Evolutionary conservation across 2,113 vertebrate genomes (phyloP), one percentile per base, ranked within the genome.

Genomic region (Erythrocebus patas): DNA sequence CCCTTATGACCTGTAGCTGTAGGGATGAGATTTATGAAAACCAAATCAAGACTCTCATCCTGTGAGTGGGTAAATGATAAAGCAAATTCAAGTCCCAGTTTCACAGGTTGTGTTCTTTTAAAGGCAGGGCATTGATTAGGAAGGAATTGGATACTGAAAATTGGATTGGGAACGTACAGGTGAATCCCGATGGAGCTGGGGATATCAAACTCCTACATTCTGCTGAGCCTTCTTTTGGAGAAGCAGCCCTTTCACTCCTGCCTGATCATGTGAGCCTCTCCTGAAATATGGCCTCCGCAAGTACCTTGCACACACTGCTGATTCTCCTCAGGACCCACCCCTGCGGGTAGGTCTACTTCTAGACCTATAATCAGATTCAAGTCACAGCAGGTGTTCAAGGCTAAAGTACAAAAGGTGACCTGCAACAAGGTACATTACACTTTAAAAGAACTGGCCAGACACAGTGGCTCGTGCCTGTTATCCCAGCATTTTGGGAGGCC

Each of bases 271-370:
- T 59, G 40, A 82, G 23, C 80, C 38, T 61, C 14, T 38, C 8
- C 1, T 10, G 80, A 83, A 40, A 10, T 40, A 83, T 1, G 25
- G 8, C 80, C 8, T 10, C 7, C 0, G 0, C 13, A 18, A 43
- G 13, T 5, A 2, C n/a, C 38, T 61, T 61, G 38, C 25, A 64
- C 40, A 9, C 16, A 10, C 38, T 30, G 8, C 81, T 64, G 38
- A n/a, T 23, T 25, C 11, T 23, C 30, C 83, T 68, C 17, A 45
- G 57, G 12, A 35, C 8, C 38, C 10, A 8, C 5, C 35, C 2
- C 18, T 5, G 1, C 32, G 22, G 17, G 16, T 23, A 1, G 2
- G n/a, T 30, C 9, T 72, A 38, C 45, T 50, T 38, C 66, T 25
- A 87, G 66, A 72, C 13, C 8, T 13, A 22, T n/a, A 68, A 50